Percentiles rank a stretch among this genome's conserved stretches.
Evolutionary conservation across 1,140 invertebrate genomes (phyloP).

Genomic region (Antheraea pernyi): DNA sequence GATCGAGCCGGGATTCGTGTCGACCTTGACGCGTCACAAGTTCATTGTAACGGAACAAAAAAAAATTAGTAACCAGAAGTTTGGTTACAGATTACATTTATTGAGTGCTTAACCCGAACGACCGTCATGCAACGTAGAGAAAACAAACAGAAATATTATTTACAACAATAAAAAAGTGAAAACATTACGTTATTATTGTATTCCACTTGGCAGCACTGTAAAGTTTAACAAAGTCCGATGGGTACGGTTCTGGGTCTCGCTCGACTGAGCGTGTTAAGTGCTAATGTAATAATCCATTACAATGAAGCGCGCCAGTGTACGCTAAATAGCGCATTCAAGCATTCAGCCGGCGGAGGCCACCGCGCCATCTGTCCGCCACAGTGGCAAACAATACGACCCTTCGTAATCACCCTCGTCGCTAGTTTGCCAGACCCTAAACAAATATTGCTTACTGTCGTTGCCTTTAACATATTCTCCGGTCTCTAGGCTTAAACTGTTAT

Average conservation of each 20-base stretch:
- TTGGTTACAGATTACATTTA: constrained; percentile 33
- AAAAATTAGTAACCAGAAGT: constrained; percentile 15
- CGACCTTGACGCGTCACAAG: constrained; percentile 29
- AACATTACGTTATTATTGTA: constrained; percentile 48
- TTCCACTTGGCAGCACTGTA: constrained; percentile 42
- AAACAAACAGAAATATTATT: constrained; percentile 14
- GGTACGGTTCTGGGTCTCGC: constrained; percentile 50
- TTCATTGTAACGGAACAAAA: constrained; percentile 26
- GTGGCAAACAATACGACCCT: constrained; percentile 63
- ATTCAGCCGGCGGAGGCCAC: constrained; percentile 40
- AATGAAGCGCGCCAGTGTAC: constrained; percentile 68
- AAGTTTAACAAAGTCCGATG: constrained; percentile 51
- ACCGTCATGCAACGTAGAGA: constrained; percentile 35
- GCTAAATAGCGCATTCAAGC: constrained; percentile 75
- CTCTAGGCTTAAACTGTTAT: constrained; percentile 12
- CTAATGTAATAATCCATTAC: constrained; percentile 78
- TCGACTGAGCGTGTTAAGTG: constrained; percentile 73
- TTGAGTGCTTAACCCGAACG: constrained; percentile 45
- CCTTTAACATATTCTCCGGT: constrained; percentile 30
- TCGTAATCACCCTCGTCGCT: constrained; percentile 62
- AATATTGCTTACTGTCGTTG: constrained; percentile 56
- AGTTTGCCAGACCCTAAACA: constrained; percentile 69
- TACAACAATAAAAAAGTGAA: constrained; percentile 9
- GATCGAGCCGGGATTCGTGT: neutral
- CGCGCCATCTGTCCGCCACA: constrained; percentile 65